These are phyloP conservation scores for Aricia agestis DNA, from an alignment of 1,140 invertebrate species.

Conservation along the genomic window DNA sequence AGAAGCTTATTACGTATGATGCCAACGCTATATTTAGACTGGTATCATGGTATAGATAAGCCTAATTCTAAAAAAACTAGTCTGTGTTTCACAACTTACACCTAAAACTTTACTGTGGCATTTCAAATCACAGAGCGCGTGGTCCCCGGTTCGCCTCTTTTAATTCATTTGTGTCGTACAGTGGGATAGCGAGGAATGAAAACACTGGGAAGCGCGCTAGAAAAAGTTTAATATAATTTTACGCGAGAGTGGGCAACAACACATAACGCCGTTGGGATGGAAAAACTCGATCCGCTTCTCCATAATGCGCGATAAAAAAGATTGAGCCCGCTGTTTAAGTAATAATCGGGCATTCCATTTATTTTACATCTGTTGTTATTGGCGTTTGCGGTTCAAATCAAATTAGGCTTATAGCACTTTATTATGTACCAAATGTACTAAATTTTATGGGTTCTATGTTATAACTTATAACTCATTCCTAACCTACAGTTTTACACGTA, in stretches of 20 bases:
- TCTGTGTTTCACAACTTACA: too few species aligned
- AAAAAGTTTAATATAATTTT: constrained; percentile 68
- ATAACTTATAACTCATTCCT: too few species aligned
- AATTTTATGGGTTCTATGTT: too few species aligned
- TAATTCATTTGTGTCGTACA: not conserved
- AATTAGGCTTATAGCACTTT: not conserved
- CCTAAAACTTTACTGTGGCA: too few species aligned
- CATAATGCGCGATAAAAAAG: constrained; percentile 67
- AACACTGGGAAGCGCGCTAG: constrained; percentile 51
- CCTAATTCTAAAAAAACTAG: too few species aligned
- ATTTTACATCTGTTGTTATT: not conserved
- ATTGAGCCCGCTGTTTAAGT: constrained; percentile 64
- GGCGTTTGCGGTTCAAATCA: not conserved
- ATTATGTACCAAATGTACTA: not conserved
- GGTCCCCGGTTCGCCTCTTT: not conserved
- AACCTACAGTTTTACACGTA: too few species aligned
- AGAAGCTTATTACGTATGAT: too few species aligned
- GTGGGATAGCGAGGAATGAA: constrained; percentile 42
- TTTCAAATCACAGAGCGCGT: too few species aligned
- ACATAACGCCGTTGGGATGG: constrained; percentile 47
- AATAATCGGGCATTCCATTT: constrained; percentile 34
- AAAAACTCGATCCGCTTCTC: constrained; percentile 54
- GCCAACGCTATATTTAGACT: too few species aligned
- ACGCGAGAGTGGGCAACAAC: constrained; percentile 51
- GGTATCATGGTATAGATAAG: too few species aligned